Percentiles rank a stretch among this genome's conserved stretches.
Evolutionary conservation across 2,113 vertebrate species (phyloP).

Genomic region (Cromileptes altivelis): DNA sequence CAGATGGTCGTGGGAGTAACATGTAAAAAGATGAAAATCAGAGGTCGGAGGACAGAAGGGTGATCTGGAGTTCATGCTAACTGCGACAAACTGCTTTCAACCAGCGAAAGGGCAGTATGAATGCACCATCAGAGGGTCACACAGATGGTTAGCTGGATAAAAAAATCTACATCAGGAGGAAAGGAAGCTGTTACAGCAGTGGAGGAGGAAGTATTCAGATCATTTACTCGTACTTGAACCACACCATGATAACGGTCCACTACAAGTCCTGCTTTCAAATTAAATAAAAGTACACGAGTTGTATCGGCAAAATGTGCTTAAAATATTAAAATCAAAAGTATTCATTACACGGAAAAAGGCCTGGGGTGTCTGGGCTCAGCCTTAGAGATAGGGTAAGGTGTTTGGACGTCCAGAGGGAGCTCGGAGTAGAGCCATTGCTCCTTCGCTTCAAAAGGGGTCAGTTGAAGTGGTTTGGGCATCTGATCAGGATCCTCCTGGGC

Average conservation of each 20-base stretch:
- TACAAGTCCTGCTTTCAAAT: not conserved
- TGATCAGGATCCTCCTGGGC: no score
- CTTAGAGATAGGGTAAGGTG: no score
- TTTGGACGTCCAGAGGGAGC: no score
- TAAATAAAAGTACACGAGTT: not conserved
- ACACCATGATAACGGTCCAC: not conserved
- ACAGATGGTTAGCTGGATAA: not conserved
- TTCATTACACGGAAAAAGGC: no score
- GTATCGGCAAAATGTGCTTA: no score
- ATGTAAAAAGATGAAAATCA: slow-evolving; percentile 14
- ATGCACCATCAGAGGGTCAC: not conserved
- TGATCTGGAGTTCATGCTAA: not conserved
- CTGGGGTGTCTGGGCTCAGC: no score
- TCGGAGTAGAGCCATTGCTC: no score
- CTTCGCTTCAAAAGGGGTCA: no score
- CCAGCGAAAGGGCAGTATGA: not conserved
- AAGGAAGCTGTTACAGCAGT: not conserved
- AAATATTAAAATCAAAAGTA: no score
- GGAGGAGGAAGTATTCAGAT: not conserved
- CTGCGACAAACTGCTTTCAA: slow-evolving; percentile 4
- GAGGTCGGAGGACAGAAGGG: slow-evolving; percentile 18
- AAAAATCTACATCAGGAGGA: not conserved
- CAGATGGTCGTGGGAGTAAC: slow-evolving; percentile 22
- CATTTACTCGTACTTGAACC: not conserved
- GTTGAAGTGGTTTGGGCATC: no score